A percentile compares a stretch with the other conserved stretches of the same genome.
These are phyloP conservation scores for Diadema setosum DNA, from an alignment of 35 echinoderm and acorn worm genomes.

Conservation along the genomic window DNA sequence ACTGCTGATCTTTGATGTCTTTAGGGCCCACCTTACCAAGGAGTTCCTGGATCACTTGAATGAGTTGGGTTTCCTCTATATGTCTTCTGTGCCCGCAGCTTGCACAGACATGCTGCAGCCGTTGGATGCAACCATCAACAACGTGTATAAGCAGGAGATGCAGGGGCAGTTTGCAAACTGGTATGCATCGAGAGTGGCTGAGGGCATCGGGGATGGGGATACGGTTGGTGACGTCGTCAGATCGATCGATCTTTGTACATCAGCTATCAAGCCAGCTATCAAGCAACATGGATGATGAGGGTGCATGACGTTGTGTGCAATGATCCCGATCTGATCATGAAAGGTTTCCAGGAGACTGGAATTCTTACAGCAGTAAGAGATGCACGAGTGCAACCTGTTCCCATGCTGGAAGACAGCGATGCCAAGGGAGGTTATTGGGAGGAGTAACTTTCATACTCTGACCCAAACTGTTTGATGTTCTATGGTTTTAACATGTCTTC, in stretches of 20 bases:
- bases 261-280: slow-evolving; percentile 25
- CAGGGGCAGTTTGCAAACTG: not conserved
- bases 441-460: not conserved
- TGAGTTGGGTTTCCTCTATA: not conserved
- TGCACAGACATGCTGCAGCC: slow-evolving; percentile 14
- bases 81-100: slow-evolving; percentile 8
- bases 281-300: slow-evolving; percentile 23
- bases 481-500: too few species aligned
- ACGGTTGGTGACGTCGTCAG: not conserved
- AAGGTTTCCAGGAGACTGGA: slow-evolving; percentile 23
- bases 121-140: slow-evolving; percentile 11
- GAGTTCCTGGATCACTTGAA: not conserved
- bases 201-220: not conserved
- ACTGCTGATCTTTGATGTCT: slow-evolving; percentile 31
- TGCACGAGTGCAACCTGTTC: not conserved
- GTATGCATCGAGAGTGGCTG: not conserved
- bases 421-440: slow-evolving; percentile 1
- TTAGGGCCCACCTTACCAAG: not conserved
- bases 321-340: slow-evolving; percentile 8
- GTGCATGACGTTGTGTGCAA: not conserved
- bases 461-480: too few species aligned
- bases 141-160: not conserved
- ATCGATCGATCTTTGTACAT: slow-evolving; percentile 7
- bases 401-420: slow-evolving; percentile 1
- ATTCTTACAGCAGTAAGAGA: slow-evolving; percentile 21